phyloP scores from a whole-genome alignment of 2,113 vertebrate species.

The Siphamia tubifer region DNA sequence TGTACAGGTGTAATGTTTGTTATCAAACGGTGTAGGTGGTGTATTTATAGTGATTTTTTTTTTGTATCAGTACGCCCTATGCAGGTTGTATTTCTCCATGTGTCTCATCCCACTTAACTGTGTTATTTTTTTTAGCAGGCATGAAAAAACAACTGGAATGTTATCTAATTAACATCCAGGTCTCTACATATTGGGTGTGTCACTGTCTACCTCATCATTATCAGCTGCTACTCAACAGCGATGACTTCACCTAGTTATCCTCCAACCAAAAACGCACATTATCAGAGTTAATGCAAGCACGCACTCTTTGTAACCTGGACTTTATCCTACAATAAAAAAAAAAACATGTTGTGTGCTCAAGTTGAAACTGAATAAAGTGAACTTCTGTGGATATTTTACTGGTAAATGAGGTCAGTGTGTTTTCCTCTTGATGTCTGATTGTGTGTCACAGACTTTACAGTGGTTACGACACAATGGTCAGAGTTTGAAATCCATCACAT shows the following conservation, averaged over 20 bases:
- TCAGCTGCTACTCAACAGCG: constrained; percentile 76
- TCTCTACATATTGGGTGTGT: constrained; percentile 71
- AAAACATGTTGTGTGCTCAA: constrained; percentile 65
- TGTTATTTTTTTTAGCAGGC: constrained; percentile 36
- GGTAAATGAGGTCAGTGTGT: constrained; percentile 51
- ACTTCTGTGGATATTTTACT: constrained; percentile 64
- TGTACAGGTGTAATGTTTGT: constrained; percentile 44
- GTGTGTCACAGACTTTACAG: constrained; percentile 31
- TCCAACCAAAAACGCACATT: constrained; percentile 68
- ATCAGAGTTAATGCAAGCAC: constrained; percentile 41
- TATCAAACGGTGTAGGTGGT: constrained; percentile 53
- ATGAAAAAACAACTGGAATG: constrained; percentile 33
- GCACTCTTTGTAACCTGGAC: constrained; percentile 56
- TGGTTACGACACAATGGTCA: constrained; percentile 14
- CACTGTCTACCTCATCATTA: constrained; percentile 82
- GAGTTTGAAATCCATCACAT: constrained; percentile 55
- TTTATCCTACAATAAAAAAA: constrained; percentile 38
- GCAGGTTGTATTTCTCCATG: constrained; percentile 47
- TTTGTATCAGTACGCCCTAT: constrained; percentile 40
- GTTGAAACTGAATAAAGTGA: constrained; percentile 79
- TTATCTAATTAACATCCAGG: constrained; percentile 56
- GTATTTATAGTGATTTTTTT: constrained; percentile 53
- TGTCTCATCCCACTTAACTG: constrained; percentile 35
- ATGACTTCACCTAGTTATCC: constrained; percentile 74
- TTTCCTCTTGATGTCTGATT: constrained; percentile 30